Evolutionary conservation across 2,888 invertebrate genomes (phyloP).

Genomic region (Leptothorax acervorum): DNA sequence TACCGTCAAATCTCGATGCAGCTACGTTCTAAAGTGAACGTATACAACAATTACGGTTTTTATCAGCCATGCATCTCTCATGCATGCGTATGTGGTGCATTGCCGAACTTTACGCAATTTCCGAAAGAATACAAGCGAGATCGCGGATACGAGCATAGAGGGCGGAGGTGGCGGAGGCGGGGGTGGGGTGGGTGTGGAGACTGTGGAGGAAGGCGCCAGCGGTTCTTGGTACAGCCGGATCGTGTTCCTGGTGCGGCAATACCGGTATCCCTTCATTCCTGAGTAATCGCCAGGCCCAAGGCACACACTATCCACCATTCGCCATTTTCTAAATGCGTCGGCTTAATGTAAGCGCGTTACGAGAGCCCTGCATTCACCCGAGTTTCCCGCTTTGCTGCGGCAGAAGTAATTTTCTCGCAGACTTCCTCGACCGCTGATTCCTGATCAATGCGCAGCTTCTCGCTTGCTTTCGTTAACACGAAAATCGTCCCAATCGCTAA

Average conservation of each 20-base stretch:
- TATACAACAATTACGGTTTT: neutral
- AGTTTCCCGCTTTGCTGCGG: conserved; percentile 27
- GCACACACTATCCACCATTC: conserved; percentile 76
- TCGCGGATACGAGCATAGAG: conserved; percentile 30
- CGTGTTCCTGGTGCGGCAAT: conserved; percentile 79
- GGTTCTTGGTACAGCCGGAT: conserved; percentile 75
- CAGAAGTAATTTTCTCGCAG: conserved; percentile 29
- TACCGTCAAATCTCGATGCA: neutral
- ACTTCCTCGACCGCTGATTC: neutral
- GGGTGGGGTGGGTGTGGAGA: conserved; percentile 68
- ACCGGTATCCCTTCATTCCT: conserved; percentile 85
- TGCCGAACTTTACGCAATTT: conserved; percentile 32
- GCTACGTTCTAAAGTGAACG: neutral
- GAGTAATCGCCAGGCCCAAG: conserved; percentile 84
- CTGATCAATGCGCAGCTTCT: neutral
- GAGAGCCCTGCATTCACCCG: conserved; percentile 35
- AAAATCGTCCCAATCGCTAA: neutral
- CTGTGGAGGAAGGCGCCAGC: conserved; percentile 77
- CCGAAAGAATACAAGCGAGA: conserved; percentile 19
- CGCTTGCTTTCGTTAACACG: neutral
- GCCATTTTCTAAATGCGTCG: conserved; percentile 83
- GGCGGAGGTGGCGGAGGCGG: neutral
- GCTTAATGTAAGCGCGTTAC: conserved; percentile 67
- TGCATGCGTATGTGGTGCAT: neutral
- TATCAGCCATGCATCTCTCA: conserved; percentile 7